These are phyloP conservation scores for Cataglyphis livida DNA, from an alignment of 2,888 invertebrate species.

Conservation along the genomic window DNA sequence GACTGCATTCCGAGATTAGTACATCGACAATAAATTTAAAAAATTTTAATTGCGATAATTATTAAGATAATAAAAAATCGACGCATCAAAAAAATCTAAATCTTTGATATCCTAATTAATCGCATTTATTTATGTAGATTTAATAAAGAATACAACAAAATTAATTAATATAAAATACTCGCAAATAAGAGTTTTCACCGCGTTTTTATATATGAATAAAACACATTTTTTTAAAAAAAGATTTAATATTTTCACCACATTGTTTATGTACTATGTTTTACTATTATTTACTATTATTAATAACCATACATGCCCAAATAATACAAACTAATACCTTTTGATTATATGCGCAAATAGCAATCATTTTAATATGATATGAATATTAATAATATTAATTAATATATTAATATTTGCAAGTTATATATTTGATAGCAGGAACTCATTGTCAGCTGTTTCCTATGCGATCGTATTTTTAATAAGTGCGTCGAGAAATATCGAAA, in stretches of 20 bases:
- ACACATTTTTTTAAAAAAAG: not conserved
- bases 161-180: not conserved
- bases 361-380: not conserved
- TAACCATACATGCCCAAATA: not conserved
- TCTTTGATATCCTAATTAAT: not conserved
- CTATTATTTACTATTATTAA: not conserved
- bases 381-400: not conserved
- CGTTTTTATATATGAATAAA: not conserved
- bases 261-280: not conserved
- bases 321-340: not conserved
- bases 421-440: not conserved
- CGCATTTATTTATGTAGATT: not conserved
- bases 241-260: not conserved
- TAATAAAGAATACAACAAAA: not conserved
- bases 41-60: not conserved
- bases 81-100: not conserved
- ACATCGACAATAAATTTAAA: not conserved
- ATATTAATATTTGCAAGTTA: not conserved
- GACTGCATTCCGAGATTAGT: slow-evolving; percentile 2
- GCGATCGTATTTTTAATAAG: not conserved
- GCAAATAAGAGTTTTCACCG: not conserved
- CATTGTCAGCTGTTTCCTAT: not conserved
- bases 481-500: not conserved
- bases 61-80: not conserved
- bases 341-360: not conserved